Percentiles rank a stretch among this genome's conserved stretches.
Evolutionary conservation across 2,113 vertebrate species (phyloP).

Genomic region (Dunckerocampus dactyliophorus): DNA sequence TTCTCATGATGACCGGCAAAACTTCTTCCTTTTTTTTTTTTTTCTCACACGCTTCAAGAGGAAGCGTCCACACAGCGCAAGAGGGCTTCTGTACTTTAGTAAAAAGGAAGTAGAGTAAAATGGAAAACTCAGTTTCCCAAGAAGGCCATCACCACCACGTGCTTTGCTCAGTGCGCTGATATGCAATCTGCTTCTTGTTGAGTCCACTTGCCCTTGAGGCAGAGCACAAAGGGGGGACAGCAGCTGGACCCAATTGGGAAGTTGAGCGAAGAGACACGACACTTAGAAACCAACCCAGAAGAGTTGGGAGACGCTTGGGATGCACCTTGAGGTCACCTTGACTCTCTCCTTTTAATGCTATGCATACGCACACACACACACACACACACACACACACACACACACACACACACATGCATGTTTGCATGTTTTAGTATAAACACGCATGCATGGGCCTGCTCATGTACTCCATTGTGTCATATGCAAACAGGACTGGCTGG

Average conservation of each 20-base stretch:
- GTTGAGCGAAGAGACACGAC: conserved; percentile 1
- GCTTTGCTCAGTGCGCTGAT: background rate
- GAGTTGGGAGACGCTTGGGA: background rate
- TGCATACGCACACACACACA: too few relatives aligned
- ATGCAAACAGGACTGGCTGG: conserved; percentile 38
- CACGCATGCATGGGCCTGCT: conserved; percentile 27
- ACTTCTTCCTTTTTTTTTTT: conserved; percentile 48
- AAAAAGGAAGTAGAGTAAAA: conserved; percentile 54
- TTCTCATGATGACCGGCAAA: conserved; percentile 45
- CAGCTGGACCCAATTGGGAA: background rate
- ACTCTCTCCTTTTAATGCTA: background rate
- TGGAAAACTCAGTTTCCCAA: conserved; percentile 45
- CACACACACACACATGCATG: background rate
- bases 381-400: too few relatives aligned
- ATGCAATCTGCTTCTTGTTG: conserved; percentile 28
- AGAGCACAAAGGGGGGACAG: background rate
- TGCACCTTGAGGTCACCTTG: conserved; percentile 17
- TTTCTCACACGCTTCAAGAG: conserved; percentile 32
- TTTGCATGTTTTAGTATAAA: background rate
- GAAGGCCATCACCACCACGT: background rate
- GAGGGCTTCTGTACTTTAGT: conserved; percentile 23
- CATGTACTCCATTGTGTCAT: conserved; percentile 40
- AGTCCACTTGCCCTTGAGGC: conserved; percentile 13
- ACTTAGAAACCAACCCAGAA: background rate
- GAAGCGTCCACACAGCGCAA: conserved; percentile 34